Percentiles rank a stretch among this genome's conserved stretches.
Evolutionary conservation across 2,113 vertebrate species (phyloP).

Genomic region (Alaudala cheleensis): DNA sequence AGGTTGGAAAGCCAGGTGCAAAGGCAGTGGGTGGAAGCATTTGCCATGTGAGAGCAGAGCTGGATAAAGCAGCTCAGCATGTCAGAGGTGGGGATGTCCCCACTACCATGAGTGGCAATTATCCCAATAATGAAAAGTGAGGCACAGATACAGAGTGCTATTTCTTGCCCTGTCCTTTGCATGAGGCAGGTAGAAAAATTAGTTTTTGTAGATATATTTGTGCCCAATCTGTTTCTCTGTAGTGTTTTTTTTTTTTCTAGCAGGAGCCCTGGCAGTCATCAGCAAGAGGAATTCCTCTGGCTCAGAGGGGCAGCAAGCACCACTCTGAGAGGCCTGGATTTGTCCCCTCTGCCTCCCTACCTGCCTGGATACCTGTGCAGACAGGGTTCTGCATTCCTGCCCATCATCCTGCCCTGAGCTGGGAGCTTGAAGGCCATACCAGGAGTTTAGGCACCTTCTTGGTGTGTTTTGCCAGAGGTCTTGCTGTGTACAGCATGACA

Average conservation of each 20-base stretch:
- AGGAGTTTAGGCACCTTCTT: neutral
- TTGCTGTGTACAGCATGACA: rapidly evolving
- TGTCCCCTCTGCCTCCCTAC: neutral
- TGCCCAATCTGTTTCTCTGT: neutral
- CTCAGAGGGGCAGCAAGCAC: neutral
- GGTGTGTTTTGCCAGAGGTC: neutral
- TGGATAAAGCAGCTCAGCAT: neutral
- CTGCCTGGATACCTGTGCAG: neutral
- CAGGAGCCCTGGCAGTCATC: neutral
- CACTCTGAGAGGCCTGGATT: neutral
- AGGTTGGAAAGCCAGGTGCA: neutral
- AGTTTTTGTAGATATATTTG: neutral
- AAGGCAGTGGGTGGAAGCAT: neutral
- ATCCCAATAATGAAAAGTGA: neutral
- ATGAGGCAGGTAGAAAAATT: neutral
- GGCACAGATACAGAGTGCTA: neutral
- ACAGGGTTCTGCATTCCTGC: neutral
- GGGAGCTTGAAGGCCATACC: neutral
- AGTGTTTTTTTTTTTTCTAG: neutral
- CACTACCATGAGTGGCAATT: rapidly evolving
- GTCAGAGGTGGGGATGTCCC: neutral
- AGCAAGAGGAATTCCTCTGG: neutral
- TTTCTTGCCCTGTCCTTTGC: neutral
- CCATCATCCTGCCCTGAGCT: rapidly evolving
- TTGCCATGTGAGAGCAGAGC: neutral